phyloP scores from a whole-genome alignment of 2,888 invertebrate species.

The Callinectes sapidus region DNA sequence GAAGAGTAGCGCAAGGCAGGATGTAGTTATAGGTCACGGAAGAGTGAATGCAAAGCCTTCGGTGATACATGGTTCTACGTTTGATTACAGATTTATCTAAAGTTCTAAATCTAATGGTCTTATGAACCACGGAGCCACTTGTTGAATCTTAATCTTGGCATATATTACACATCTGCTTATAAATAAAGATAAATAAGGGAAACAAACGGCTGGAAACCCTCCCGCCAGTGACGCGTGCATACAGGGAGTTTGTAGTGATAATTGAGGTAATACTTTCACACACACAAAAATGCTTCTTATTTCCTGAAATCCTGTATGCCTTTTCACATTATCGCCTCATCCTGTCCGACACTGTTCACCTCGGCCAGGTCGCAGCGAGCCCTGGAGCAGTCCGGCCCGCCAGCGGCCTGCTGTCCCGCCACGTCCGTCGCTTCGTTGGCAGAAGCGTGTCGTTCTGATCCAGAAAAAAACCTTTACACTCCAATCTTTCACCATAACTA shows the following conservation, averaged over 20 bases:
- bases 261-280: slow-evolving; percentile 51
- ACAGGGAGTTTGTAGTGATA: slow-evolving; percentile 28
- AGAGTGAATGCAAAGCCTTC: slow-evolving; percentile 58
- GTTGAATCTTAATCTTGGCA: slow-evolving; percentile 49
- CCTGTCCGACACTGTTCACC: slow-evolving; percentile 27
- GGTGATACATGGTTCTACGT: slow-evolving; percentile 62
- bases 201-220: slow-evolving; percentile 49
- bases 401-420: neutral
- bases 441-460: neutral
- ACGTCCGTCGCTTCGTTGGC: neutral
- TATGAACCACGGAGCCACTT: slow-evolving; percentile 56
- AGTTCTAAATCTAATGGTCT: slow-evolving; percentile 53
- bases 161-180: slow-evolving; percentile 47
- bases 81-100: slow-evolving; percentile 61
- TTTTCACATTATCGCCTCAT: neutral
- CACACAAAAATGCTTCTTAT: slow-evolving; percentile 42
- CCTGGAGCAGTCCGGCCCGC: neutral
- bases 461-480: slow-evolving; percentile 22
- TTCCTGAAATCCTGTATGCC: slow-evolving; percentile 32
- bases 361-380: neutral
- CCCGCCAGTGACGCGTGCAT: slow-evolving; percentile 48
- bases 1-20: slow-evolving; percentile 42
- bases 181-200: slow-evolving; percentile 56
- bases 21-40: slow-evolving; percentile 51
- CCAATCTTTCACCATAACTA: slow-evolving; percentile 11